Evolutionary conservation across 2,113 vertebrate genomes (phyloP).

Genomic region (Cephalopterus ornatus): DNA sequence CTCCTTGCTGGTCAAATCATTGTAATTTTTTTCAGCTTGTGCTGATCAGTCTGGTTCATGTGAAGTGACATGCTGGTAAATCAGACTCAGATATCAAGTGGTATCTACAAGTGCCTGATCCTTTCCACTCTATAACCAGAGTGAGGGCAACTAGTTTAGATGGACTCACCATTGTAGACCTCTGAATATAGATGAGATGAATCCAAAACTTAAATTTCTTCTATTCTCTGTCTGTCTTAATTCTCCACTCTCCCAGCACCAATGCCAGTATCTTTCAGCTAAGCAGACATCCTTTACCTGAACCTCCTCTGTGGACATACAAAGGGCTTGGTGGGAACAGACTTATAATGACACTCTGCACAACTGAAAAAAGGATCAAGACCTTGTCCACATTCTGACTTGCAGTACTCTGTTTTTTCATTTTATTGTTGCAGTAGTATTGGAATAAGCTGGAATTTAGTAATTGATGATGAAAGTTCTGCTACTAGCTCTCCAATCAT

Average conservation of each 20-base stretch:
- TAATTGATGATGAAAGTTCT: background rate
- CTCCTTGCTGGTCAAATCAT: background rate
- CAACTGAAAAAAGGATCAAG: background rate
- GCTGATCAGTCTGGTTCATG: background rate
- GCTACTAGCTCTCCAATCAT: background rate
- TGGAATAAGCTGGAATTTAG: background rate
- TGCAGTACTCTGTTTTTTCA: background rate
- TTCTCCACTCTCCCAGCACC: background rate
- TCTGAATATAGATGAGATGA: background rate
- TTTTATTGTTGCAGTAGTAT: background rate
- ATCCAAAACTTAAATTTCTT: background rate
- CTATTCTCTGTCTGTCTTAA: background rate
- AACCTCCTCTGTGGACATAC: background rate
- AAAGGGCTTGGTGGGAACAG: background rate
- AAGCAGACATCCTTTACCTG: background rate
- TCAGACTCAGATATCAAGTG: background rate
- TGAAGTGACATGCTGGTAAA: background rate
- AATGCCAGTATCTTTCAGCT: background rate
- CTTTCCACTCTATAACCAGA: background rate
- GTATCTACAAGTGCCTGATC: background rate
- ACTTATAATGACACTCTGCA: background rate
- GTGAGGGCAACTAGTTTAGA: background rate
- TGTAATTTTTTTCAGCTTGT: background rate
- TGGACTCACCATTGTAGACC: fast-evolving
- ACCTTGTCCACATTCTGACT: background rate